These are phyloP conservation scores for Nomada hirtipes DNA, from an alignment of 2,888 invertebrate genomes.

Conservation along the genomic window DNA sequence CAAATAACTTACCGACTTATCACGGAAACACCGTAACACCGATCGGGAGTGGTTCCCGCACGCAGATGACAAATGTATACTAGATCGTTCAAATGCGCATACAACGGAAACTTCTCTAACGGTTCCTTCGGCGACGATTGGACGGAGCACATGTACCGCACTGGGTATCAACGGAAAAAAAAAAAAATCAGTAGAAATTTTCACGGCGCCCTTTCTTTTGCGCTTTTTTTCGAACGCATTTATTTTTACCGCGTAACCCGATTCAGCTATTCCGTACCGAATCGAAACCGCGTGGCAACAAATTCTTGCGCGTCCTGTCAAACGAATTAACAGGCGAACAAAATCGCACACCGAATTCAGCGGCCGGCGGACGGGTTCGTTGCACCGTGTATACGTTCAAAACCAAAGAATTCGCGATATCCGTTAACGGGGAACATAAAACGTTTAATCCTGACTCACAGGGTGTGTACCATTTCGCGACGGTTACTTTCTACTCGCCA, in stretches of 20 bases:
- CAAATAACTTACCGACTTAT: constrained; percentile 67
- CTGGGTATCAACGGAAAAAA: constrained; percentile 18
- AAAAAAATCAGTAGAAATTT: not conserved
- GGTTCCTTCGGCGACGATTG: constrained; percentile 73
- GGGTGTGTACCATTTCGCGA: constrained; percentile 3
- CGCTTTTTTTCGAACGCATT: constrained; percentile 1
- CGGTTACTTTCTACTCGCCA: constrained; percentile 19
- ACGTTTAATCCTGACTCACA: constrained; percentile 48
- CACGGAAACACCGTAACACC: constrained; percentile 63
- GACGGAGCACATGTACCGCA: constrained; percentile 34
- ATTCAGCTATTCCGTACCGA: not conserved
- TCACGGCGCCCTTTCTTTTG: constrained; percentile 8
- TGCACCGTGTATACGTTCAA: constrained; percentile 51
- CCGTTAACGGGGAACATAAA: constrained; percentile 41
- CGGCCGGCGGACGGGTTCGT: constrained; percentile 49
- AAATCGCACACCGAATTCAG: constrained; percentile 33
- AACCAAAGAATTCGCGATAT: constrained; percentile 52
- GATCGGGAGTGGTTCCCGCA: constrained; percentile 76
- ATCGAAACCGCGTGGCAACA: constrained; percentile 30
- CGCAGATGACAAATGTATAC: constrained; percentile 78
- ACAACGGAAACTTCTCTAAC: constrained; percentile 77
- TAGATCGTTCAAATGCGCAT: constrained; percentile 74
- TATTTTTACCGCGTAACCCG: constrained; percentile 37
- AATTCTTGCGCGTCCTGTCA: constrained; percentile 36
- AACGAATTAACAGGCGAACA: constrained; percentile 49